A percentile compares a stretch with the other conserved stretches of the same genome.
Conservation (phyloP, 2,113 vertebrate genomes). For the Ancistrus triradiatus region DNA sequence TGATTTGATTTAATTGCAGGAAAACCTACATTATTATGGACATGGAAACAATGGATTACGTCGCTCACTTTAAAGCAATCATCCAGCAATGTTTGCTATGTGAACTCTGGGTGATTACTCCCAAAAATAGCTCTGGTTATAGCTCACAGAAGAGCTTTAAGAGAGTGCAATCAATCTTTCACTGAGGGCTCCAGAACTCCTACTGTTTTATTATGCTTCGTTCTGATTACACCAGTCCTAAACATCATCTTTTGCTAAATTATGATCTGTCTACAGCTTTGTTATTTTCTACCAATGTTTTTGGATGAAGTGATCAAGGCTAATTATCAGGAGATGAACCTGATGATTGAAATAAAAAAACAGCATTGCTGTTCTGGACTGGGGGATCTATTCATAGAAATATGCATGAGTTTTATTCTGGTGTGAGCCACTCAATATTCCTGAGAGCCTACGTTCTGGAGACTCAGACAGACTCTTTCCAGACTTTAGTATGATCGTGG, state of each 20-base stretch:
- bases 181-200: conserved; percentile 16
- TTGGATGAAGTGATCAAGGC: not conserved
- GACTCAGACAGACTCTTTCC: conserved; percentile 7
- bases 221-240: conserved; percentile 24
- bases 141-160: conserved; percentile 13
- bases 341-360: conserved; percentile 1
- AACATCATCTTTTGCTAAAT: not conserved
- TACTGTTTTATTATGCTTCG: conserved; percentile 26
- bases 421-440: conserved; percentile 6
- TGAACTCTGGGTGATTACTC: conserved; percentile 37
- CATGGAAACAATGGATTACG: conserved; percentile 54
- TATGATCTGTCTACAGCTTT: not conserved
- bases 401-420: conserved; percentile 7
- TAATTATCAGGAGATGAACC: not conserved
- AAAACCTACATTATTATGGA: conserved; percentile 56
- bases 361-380: not conserved
- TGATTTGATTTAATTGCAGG: conserved; percentile 53
- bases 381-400: too few species aligned
- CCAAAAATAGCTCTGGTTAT: conserved; percentile 46
- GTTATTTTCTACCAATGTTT: not conserved
- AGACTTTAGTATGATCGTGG: conserved; percentile 21
- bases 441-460: conserved; percentile 17
- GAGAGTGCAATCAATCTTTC: conserved; percentile 28
- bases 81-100: conserved; percentile 47
- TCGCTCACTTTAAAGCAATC: conserved; percentile 47